Conservation (phyloP, 2,797 vertebrate genomes). For the Enteromius unitaeniatus region DNA sequence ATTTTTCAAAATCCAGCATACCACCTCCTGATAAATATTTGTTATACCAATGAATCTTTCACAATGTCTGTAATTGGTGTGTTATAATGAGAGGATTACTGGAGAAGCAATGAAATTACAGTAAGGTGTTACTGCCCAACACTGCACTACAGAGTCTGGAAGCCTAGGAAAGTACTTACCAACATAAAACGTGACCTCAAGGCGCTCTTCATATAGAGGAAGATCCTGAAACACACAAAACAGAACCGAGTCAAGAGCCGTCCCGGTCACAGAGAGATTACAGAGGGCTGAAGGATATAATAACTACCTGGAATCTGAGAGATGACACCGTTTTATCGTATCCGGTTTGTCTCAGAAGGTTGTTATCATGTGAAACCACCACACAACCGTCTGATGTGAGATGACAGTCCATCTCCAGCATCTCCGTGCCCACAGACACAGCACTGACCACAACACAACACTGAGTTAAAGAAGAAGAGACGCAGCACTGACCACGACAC, state of each 20-base stretch:
- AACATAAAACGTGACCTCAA: constrained; percentile 84
- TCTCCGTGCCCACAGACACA: constrained; percentile 74
- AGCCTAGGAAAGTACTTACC: constrained; percentile 68
- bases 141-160: too few relatives aligned
- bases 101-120: too few relatives aligned
- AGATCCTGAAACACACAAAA: constrained; percentile 77
- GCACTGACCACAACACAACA: too few relatives aligned
- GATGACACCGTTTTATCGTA: constrained; percentile 72
- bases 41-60: too few relatives aligned
- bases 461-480: too few relatives aligned
- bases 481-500: too few relatives aligned
- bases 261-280: background rate
- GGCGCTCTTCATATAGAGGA: constrained; percentile 82
- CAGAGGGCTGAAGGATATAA: background rate
- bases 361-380: constrained; percentile 87
- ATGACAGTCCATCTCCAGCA: constrained; percentile 90
- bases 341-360: constrained; percentile 84
- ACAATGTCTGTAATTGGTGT: too few relatives aligned
- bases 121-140: too few relatives aligned
- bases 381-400: constrained; percentile 84
- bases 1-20: too few relatives aligned
- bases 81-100: too few relatives aligned
- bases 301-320: constrained; percentile 78
- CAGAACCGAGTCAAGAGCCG: background rate
- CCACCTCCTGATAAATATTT: too few relatives aligned